These are phyloP conservation scores for Diadema setosum DNA, from an alignment of 35 echinoderm and acorn worm genomes.

Conservation along the genomic window DNA sequence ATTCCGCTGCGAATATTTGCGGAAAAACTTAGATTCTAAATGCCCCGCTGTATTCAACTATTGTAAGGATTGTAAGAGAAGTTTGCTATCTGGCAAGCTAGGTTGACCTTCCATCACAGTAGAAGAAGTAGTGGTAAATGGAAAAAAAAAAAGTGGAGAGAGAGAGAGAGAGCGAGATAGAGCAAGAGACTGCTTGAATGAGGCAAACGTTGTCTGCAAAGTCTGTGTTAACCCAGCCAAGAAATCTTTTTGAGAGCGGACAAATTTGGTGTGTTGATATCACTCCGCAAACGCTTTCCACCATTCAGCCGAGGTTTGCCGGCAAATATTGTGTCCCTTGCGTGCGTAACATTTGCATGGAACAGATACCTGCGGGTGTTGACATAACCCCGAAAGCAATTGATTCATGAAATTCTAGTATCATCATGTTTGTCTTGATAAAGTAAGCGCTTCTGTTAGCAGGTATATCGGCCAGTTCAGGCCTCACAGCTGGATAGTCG, in stretches of 20 bases:
- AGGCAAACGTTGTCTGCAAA: too few species aligned
- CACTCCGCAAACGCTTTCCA: background rate
- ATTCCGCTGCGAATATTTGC: background rate
- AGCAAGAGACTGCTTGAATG: too few species aligned
- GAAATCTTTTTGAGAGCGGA: too few species aligned
- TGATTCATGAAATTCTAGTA: conserved; percentile 27
- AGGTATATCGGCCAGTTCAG: too few species aligned
- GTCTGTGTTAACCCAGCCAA: too few species aligned
- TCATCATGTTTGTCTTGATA: background rate
- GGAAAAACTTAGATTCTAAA: background rate
- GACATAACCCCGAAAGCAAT: conserved; percentile 6
- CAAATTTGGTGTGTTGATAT: background rate
- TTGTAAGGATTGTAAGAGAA: background rate
- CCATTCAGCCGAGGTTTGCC: background rate
- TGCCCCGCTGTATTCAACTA: background rate
- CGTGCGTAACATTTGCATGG: background rate
- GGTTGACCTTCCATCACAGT: background rate
- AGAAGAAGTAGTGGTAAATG: too few species aligned
- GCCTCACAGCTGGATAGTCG: too few species aligned
- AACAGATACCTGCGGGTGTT: background rate
- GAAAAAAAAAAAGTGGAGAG: too few species aligned
- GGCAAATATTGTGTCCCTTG: background rate
- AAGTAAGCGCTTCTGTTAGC: too few species aligned
- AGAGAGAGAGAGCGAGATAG: too few species aligned
- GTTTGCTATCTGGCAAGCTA: background rate